Base-by-base conservation (phyloP, 2,888 invertebrate genomes). In the Mimachlamys varia region DNA sequence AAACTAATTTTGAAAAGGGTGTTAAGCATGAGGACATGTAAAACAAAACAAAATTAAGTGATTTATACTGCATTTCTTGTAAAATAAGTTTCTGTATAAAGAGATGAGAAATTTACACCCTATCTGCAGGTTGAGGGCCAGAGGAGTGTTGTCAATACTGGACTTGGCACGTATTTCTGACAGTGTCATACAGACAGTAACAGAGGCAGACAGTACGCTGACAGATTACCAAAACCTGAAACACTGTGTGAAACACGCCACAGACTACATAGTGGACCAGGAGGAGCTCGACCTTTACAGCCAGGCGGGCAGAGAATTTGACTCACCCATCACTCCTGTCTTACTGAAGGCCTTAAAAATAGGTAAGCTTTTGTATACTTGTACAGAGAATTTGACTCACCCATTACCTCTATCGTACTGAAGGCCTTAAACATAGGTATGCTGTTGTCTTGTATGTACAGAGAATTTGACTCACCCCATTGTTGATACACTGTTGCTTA, bases 211-310 rank as follows among this genome's bases (percentile, higher is more conserved):
- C 22, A 22, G 33, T 27, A 76, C 76, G 10, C 27, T 76, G 1
- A 76, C 76, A 33, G 76, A 76, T 33, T 33, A 33, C 27, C 76
- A 33, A 33, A 76, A 76, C 33, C 76, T 76, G 2, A 76, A 76
- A 33, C 76, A 76, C 33, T 76, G 76, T 76, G 76, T 76, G 12
- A 76, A 13, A 76, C 76, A 76, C 15, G 76, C 76, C 76, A 76
- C 27, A 22, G 76, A 76, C 33, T 76, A 76, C 27, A 76, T 19
- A 22, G 76, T 7, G 2, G 27, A 76, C 76, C 27, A 27, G 22
- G 76, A 76, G 5, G 76, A 76, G 33, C 76, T 76, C 0, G 27
- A 76, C 76, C 76, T 76, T 27, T 76, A 76, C 33, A 76, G 76
- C 33, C 76, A 76, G 27, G 76, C 33, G 27, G 76, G 76, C 10